Evolutionary conservation across 1,140 invertebrate species (phyloP).

Genomic region (Caenorhabditis briggsae): DNA sequence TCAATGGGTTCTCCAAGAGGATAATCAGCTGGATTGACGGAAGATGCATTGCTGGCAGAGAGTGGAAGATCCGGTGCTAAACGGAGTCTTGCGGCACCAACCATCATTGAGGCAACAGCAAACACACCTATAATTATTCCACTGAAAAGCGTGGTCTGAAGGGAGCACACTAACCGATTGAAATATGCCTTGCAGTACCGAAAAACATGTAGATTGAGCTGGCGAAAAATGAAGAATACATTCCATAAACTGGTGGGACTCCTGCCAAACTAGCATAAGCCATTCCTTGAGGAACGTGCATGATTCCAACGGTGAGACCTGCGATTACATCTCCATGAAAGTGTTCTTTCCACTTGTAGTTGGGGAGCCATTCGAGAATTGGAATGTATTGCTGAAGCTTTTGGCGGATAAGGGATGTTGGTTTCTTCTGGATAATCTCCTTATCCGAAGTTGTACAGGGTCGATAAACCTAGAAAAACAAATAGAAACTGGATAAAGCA

Average conservation of each 20-base stretch:
- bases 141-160: background rate
- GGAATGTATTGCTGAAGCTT: constrained; percentile 50
- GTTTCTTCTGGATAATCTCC: background rate
- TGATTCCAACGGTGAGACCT: constrained; percentile 69
- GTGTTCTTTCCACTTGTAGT: constrained; percentile 67
- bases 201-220: constrained; percentile 79
- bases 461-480: constrained; percentile 27
- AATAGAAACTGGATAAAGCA: too few relatives aligned
- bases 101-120: constrained; percentile 77
- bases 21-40: background rate
- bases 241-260: constrained; percentile 79
- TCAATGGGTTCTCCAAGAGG: constrained; percentile 66
- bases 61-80: constrained; percentile 11
- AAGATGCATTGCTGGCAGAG: constrained; percentile 1
- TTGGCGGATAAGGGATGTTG: background rate
- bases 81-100: constrained; percentile 68
- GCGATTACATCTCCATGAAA: constrained; percentile 73
- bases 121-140: constrained; percentile 71
- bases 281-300: constrained; percentile 74
- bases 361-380: constrained; percentile 64
- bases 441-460: constrained; percentile 10
- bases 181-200: constrained; percentile 79
- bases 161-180: constrained; percentile 67
- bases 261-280: constrained; percentile 79
- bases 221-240: constrained; percentile 80